Percentiles rank a stretch among this genome's conserved stretches.
Conservation (phyloP, 2,113 vertebrate genomes). For the Pyrgilauda ruficollis region DNA sequence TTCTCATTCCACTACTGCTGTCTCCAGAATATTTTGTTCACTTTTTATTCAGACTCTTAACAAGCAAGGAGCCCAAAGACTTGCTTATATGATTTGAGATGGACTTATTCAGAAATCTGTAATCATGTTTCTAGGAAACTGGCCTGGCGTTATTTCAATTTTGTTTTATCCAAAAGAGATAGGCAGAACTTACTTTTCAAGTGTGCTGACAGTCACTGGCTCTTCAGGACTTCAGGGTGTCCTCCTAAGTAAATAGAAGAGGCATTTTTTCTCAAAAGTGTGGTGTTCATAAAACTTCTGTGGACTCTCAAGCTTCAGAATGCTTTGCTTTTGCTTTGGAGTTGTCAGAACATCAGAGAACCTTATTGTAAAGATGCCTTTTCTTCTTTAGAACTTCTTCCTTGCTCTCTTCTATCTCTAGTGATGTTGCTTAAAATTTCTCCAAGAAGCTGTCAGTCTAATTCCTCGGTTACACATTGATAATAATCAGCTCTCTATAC, state of each 20-base stretch:
- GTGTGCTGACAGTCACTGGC: background rate
- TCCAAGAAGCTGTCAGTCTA: background rate
- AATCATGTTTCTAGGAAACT: background rate
- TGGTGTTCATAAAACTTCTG: background rate
- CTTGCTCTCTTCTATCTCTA: background rate
- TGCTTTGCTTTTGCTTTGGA: background rate
- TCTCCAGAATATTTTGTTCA: background rate
- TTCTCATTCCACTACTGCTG: background rate
- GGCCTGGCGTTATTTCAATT: background rate
- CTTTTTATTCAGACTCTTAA: background rate
- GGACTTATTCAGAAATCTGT: background rate
- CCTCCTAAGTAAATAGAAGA: background rate
- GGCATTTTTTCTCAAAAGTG: background rate
- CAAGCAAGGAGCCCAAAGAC: background rate
- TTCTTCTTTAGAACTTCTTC: background rate
- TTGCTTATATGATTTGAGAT: background rate
- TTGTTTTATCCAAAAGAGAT: background rate
- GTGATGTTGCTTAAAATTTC: background rate
- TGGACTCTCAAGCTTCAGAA: background rate
- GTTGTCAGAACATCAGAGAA: background rate
- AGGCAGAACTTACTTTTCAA: background rate
- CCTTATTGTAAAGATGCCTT: background rate
- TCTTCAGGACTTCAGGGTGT: background rate
- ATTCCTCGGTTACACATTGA: background rate
- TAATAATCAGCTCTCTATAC: background rate